These are phyloP conservation scores for Myopa testacea DNA, from an alignment of 2,888 invertebrate genomes.

Conservation along the genomic window DNA sequence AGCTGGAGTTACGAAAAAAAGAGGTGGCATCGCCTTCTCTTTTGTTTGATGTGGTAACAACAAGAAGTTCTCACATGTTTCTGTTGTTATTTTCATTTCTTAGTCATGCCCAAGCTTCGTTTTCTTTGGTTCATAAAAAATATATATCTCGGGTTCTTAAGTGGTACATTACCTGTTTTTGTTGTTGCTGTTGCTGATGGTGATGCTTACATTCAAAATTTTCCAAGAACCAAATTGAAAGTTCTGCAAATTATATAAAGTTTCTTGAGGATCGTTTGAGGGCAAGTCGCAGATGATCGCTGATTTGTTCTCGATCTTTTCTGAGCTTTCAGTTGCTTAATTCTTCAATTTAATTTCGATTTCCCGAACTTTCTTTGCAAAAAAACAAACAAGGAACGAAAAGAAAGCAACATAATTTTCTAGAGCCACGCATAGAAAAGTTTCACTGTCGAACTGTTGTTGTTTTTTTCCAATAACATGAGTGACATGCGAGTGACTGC, in stretches of 20 bases:
- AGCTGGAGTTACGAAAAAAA: neutral
- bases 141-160: slow-evolving; percentile 19
- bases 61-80: slow-evolving; percentile 1
- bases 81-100: neutral
- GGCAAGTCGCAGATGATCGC: too few relatives aligned
- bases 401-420: neutral
- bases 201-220: neutral
- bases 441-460: slow-evolving; percentile 35
- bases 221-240: too few relatives aligned
- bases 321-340: neutral
- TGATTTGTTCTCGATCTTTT: too few relatives aligned
- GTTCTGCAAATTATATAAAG: too few relatives aligned
- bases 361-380: slow-evolving; percentile 16
- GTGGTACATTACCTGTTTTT: neutral
- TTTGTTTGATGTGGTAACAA: neutral
- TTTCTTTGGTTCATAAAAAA: slow-evolving; percentile 6
- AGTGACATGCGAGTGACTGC: slow-evolving; percentile 14
- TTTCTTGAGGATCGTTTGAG: too few relatives aligned
- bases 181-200: neutral
- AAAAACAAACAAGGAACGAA: neutral
- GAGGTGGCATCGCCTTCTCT: slow-evolving; percentile 12
- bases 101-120: neutral
- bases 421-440: slow-evolving; percentile 12
- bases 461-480: neutral
- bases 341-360: slow-evolving; percentile 8